Conservation (phyloP, 2,113 vertebrate species). For the Erythrolamprus reginae region DNA sequence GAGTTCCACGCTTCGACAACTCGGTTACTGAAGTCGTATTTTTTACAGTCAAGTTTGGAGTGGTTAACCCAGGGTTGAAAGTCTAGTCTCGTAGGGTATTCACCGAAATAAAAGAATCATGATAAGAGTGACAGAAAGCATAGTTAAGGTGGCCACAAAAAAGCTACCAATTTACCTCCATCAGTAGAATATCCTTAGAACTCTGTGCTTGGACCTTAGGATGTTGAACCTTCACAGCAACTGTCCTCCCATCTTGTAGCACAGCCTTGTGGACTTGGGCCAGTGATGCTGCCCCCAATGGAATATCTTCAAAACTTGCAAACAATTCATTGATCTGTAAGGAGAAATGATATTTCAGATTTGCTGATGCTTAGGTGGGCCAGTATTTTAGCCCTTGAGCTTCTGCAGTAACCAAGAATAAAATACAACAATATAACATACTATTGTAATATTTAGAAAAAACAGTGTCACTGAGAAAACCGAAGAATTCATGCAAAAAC, state of each 20-base stretch:
- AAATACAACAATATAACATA: background rate
- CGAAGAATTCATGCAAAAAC: background rate
- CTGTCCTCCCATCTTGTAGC: slow-evolving; percentile 85
- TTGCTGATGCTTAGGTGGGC: background rate
- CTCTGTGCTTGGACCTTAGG: slow-evolving; percentile 92
- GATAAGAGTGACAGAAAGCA: background rate
- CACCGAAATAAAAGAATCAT: background rate
- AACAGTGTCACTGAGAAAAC: background rate
- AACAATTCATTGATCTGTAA: slow-evolving; percentile 87
- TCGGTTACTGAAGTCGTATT: too few relatives aligned
- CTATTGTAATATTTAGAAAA: background rate
- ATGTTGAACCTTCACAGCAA: slow-evolving; percentile 97
- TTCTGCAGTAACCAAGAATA: background rate
- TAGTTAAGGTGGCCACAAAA: background rate
- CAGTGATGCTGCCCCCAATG: slow-evolving; percentile 89
- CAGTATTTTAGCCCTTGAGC: background rate
- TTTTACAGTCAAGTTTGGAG: too few relatives aligned
- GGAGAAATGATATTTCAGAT: slow-evolving; percentile 33
- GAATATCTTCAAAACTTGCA: slow-evolving; percentile 83
- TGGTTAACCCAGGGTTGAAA: too few relatives aligned
- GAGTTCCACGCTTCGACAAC: too few relatives aligned
- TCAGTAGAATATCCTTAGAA: slow-evolving; percentile 87
- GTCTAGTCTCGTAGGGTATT: too few relatives aligned
- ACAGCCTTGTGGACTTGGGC: slow-evolving; percentile 98
- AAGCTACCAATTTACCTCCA: slow-evolving; percentile 79